These are phyloP conservation scores for Zapornia atra DNA, from an alignment of 2,113 vertebrate genomes.

Conservation along the genomic window DNA sequence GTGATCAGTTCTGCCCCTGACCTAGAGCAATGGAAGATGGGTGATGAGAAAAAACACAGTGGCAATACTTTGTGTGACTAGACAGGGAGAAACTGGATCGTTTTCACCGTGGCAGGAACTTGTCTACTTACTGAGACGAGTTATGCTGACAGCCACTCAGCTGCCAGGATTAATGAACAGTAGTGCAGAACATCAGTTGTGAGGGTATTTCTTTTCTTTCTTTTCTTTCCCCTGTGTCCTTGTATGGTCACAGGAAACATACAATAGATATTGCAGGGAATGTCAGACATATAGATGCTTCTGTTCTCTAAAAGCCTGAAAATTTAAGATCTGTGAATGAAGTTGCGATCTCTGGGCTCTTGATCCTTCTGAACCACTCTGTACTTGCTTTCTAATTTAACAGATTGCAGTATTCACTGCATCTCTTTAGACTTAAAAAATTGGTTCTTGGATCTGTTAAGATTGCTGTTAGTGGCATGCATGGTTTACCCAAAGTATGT, in stretches of 20 bases:
- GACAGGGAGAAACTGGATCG: neutral
- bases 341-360: neutral
- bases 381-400: neutral
- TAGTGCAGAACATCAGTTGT: neutral
- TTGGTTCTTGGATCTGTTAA: neutral
- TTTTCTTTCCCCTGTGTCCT: neutral
- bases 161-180: neutral
- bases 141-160: neutral
- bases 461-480: neutral
- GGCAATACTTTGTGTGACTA: neutral
- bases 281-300: neutral
- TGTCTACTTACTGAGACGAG: neutral
- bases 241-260: neutral
- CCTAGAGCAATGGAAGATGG: neutral
- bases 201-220: neutral
- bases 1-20: neutral
- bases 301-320: neutral
- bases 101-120: neutral
- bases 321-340: neutral
- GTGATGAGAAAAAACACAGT: neutral
- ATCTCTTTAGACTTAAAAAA: neutral
- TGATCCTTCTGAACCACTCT: neutral
- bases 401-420: neutral
- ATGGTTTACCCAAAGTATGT: neutral
- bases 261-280: neutral